Base-by-base conservation (phyloP, 92 coral and sea anemone genomes). In the Actinernus sp. region DNA sequence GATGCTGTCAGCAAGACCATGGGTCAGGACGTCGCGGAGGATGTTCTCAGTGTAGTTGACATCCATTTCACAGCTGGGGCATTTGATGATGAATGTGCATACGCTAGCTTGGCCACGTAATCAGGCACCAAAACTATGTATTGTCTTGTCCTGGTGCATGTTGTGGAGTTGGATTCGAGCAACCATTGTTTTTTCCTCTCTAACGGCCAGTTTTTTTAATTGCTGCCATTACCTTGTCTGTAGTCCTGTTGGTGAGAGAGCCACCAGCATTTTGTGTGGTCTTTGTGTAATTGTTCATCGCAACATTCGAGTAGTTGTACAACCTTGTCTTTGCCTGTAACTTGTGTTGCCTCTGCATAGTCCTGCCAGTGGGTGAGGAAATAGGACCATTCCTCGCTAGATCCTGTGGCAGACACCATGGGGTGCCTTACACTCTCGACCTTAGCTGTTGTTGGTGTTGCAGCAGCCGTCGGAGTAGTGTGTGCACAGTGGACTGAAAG, bases 291-390 rank as follows among this genome's bases (percentile, higher is more conserved):
- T 24, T 79, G 73, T 46, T 86, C 87, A 19, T 86, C 57, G 38
- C 92, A 86, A 31, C 87, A 86, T 61, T 73, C 76, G 16, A 86
- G 76, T 11, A 86, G 84, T 33, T 86, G 87, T 0, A 79, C 24
- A 10, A 86, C 87, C 14, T 61, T 56, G 34, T 73, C 84, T 37
- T 65, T 86, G 26, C 83, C 83, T 2, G 49, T 60, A 4, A 74
- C 20, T 31, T 87, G 57, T 21, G 93, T 87, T 4, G 74, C 84
- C 1, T 68, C 84, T 0, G 55, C 84, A 22, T 79, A 79, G 37
- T 80, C 81, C 18, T 61, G 54, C 88, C 88, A 74, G 9, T 69
- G 68, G 3, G 92, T 80, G 2, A 61, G 62, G 24, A 86, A 86
- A 18, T 86, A 79, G 11, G 83, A 57, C 92, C 83, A 85, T 0